A percentile compares a stretch with the other conserved stretches of the same genome.
Conservation (phyloP, 2,113 vertebrate genomes). For the Syngnathus scovelli region DNA sequence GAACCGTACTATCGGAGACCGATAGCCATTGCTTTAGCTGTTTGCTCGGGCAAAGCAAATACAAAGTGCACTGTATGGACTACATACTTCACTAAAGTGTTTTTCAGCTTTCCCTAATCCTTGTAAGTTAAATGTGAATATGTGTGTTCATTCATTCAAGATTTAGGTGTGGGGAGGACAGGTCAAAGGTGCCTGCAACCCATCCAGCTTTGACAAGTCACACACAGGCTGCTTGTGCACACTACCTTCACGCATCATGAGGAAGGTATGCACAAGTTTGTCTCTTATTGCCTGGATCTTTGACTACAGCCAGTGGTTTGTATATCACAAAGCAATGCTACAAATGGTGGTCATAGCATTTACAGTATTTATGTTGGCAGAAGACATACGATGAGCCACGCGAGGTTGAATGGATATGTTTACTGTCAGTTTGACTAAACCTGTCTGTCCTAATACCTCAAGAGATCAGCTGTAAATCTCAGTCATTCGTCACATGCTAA, state of each 20-base stretch:
- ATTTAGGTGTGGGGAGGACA: conserved; percentile 11
- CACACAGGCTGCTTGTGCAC: conserved; percentile 19
- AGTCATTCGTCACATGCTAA: conserved; percentile 18
- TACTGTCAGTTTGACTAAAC: conserved; percentile 20
- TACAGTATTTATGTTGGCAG: conserved; percentile 9
- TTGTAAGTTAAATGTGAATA: not conserved
- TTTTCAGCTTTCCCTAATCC: conserved; percentile 3
- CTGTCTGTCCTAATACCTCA: conserved; percentile 37
- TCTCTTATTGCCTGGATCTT: not conserved
- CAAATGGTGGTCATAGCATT: not conserved
- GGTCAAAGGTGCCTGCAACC: conserved; percentile 46
- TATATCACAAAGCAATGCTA: not conserved
- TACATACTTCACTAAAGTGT: conserved; percentile 14
- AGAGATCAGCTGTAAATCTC: conserved; percentile 37
- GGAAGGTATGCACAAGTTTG: conserved; percentile 10
- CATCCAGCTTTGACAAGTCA: conserved; percentile 29
- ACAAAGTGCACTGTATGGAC: conserved; percentile 11
- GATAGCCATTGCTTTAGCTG: conserved; percentile 49
- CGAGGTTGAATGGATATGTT: conserved; percentile 24
- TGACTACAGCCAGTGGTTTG: not conserved
- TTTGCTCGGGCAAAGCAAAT: conserved; percentile 28
- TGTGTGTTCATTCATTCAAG: not conserved
- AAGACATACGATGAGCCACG: conserved; percentile 4
- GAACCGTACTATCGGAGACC: conserved; percentile 64
- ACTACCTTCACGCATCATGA: conserved; percentile 17